Evolutionary conservation across 2,888 invertebrate species (phyloP), one percentile per base, ranked within the genome.

Genomic region (Xestia ashworthii): DNA sequence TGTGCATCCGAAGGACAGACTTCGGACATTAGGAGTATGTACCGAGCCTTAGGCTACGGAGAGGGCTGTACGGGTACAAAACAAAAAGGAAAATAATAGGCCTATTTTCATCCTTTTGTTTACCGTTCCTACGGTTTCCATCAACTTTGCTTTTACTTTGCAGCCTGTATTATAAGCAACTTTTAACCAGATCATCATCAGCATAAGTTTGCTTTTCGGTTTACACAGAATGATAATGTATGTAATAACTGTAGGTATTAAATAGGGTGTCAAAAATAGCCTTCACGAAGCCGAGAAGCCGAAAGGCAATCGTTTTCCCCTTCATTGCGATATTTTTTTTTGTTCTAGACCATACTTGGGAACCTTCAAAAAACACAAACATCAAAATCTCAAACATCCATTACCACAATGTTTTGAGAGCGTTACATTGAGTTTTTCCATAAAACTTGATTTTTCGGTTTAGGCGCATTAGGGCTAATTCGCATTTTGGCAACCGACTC

Each of bases 1-100:
- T 81, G 76, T 86, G 86, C 78, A 81, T 83, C 82, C 80, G 67
- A 75, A 55, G 70, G 71, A 69, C 77, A 78, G 60, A 73, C 74
- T 62, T 46, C 62, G 72, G 68, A 71, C 70, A 74, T 74, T 77
- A 78, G 62, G 55, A 74, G 62, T 66, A 41, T 68, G 32, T 60
- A 72, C 71, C 73, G 32, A 71, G 72, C 70, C 53, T 72, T 67
- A 68, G 71, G 48, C 53, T 64, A 22, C n/a, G n/a, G 11, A 62
- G 48, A 48, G 4, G 4, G 44, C 16, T 44, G 38, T 5, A 62
- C 25, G 32, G 8, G 65, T 44, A 41, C n/a, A 55, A 53, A 53
- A 53, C 22, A 22, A n/a, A 11, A 55, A n/a, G 11, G n/a, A 67
- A 65, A 55, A 5, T 62, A 19, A 48, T 32, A 32, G 32, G 32